Evolutionary conservation across 1,140 invertebrate genomes (phyloP).

Genomic region (Hyphantria cunea): DNA sequence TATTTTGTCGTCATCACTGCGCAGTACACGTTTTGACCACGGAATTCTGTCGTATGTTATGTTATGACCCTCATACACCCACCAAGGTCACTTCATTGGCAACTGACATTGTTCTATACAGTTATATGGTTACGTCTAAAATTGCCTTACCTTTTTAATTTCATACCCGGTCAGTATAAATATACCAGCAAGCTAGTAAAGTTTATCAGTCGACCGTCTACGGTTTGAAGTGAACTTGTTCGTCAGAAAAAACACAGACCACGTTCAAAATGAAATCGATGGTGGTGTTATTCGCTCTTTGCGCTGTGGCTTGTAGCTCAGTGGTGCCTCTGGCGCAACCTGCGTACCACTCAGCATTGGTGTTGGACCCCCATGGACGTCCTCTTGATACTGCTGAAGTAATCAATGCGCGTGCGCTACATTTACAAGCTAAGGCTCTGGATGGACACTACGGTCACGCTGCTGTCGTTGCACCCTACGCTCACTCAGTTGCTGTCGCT

Average conservation of each 20-base stretch:
- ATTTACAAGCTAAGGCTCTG: conserved; percentile 63
- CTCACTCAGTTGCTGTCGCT: conserved; percentile 44
- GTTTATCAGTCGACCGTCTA: conserved; percentile 65
- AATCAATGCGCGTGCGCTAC: conserved; percentile 66
- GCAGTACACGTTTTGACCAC: conserved; percentile 65
- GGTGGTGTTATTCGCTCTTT: conserved; percentile 80
- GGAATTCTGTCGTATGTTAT: conserved; percentile 61
- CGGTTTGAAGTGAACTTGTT: conserved; percentile 69
- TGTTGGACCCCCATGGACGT: conserved; percentile 68
- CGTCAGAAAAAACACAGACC: conserved; percentile 63
- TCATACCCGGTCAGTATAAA: conserved; percentile 77
- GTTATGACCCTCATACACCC: conserved; percentile 60
- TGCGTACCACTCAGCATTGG: conserved; percentile 61
- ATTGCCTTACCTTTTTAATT: conserved; percentile 69
- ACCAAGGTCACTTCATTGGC: conserved; percentile 72
- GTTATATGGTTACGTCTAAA: conserved; percentile 64
- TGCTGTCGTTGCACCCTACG: conserved; percentile 44
- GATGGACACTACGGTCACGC: conserved; percentile 46
- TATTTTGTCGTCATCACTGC: conserved; percentile 42
- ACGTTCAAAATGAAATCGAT: conserved; percentile 78
- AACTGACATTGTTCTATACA: conserved; percentile 73
- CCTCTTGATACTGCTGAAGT: conserved; percentile 66
- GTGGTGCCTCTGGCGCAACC: conserved; percentile 61
- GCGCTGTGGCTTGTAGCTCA: conserved; percentile 53
- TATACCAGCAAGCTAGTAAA: conserved; percentile 55